Conservation (phyloP, 2,797 vertebrate species). For the Cyprinella venusta region DNA sequence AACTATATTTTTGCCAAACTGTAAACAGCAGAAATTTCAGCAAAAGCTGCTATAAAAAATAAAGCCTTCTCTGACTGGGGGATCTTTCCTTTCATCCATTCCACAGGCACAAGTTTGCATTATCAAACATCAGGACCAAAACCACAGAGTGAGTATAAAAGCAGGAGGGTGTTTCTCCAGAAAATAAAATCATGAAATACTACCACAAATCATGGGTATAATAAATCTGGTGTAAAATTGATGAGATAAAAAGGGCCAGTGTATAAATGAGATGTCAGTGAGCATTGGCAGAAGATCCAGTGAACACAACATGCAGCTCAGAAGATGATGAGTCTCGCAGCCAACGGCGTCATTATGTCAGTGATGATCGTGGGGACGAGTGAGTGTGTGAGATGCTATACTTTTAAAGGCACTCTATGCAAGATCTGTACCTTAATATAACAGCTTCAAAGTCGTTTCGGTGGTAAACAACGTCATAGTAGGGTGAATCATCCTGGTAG, state of each 20-base stretch:
- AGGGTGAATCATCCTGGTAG: too few species aligned
- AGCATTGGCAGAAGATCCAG: conserved; percentile 13
- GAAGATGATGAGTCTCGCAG: conserved; percentile 60
- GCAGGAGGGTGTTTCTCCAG: not conserved
- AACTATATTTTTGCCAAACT: not conserved
- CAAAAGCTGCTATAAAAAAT: not conserved
- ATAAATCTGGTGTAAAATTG: not conserved
- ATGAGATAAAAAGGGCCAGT: conserved; percentile 61
- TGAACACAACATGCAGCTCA: conserved; percentile 60
- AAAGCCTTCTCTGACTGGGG: not conserved
- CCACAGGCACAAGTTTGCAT: conserved; percentile 20
- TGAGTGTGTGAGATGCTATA: conserved; percentile 56
- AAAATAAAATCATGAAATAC: not conserved
- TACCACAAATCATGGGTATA: not conserved
- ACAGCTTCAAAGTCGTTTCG: too few species aligned
- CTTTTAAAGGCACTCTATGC: too few species aligned
- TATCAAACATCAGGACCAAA: not conserved
- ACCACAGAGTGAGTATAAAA: not conserved
- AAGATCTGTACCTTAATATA: too few species aligned
- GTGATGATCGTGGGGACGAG: conserved; percentile 54
- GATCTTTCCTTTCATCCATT: not conserved
- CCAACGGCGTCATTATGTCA: conserved; percentile 54
- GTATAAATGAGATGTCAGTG: not conserved
- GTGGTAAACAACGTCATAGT: too few species aligned
- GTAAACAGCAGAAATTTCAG: not conserved